Evolutionary conservation across 2,888 invertebrate species (phyloP), one percentile per base, ranked within the genome.

Genomic region (Leptarthrus brevirostris): DNA sequence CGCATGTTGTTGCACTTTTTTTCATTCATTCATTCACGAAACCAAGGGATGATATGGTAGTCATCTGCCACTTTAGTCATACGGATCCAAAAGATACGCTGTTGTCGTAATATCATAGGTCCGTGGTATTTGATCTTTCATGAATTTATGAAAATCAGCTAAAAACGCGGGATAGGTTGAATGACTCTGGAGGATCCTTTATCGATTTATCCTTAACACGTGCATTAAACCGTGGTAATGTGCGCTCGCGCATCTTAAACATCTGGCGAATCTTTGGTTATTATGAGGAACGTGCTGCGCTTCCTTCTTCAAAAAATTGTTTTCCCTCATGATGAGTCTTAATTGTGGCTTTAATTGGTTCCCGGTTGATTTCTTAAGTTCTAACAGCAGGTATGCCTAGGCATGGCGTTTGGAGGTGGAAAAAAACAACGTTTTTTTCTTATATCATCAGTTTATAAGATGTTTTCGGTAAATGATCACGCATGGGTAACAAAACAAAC

Each of bases 1-100:
- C 64, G 64, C 64, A 64, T 64, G 24, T 47, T 40, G 36, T 58
- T 58, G 64, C 47, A 64, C 64, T 18, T 64, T 64, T 64, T 64
- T 64, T 64, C 34, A 6, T 36, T 26, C 26, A 26, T 36, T 20
- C 20, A 30, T 56, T 56, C 36, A 30, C 24, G 26, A 24, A 56
- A 56, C 14, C 58, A 40, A 40, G n/a, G 40, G n/a, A 30, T n/a
- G 24, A 26, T 40, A 3, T 36, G 16, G 58, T 58, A 64, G 64
- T 64, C 64, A 64, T 64, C 64, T 64, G 64, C 64, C 44, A 14
- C 47, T 44, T 64, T 44, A 64, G 64, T 64, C 44, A 44, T 47
- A 20, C 14, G 16, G 44, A 44, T 22, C 22, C 64, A 49, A 3
- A 49, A 1, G 16, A 40, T 12, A 3, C n/a, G 12, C 12, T 3